Evolutionary conservation across 2,113 vertebrate genomes (phyloP).

Genomic region (Rhinolophus ferrumequinum): DNA sequence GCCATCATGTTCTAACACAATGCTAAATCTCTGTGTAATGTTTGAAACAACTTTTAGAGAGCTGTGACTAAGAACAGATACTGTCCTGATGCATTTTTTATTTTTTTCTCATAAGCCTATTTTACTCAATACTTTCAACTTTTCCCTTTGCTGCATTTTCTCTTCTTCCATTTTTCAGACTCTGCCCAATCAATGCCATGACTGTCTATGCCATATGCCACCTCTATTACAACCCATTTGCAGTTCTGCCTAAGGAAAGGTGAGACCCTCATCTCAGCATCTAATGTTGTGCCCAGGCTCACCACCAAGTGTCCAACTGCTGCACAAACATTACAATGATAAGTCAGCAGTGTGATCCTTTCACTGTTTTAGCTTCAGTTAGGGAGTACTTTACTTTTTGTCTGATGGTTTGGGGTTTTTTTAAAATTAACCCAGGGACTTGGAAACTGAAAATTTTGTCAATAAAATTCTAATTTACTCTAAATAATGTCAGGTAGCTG

Average conservation of each 20-base stretch:
- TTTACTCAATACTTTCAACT: background rate
- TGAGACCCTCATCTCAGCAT: background rate
- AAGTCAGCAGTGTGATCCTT: background rate
- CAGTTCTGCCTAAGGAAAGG: background rate
- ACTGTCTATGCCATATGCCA: background rate
- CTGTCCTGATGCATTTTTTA: background rate
- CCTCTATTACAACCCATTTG: background rate
- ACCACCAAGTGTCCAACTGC: background rate
- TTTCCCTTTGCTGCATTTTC: background rate
- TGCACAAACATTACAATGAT: background rate
- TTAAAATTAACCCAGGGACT: background rate
- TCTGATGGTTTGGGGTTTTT: background rate
- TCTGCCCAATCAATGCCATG: background rate
- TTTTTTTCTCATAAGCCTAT: background rate
- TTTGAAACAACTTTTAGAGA: background rate
- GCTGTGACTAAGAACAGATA: background rate
- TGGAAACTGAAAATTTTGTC: slow-evolving; percentile 24
- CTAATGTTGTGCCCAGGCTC: background rate
- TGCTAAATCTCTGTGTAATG: background rate
- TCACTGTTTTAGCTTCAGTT: background rate
- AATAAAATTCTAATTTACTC: slow-evolving; percentile 31
- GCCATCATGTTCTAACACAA: background rate
- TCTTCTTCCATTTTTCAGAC: background rate
- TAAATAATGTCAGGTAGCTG: background rate
- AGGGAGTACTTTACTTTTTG: background rate